Evolutionary conservation across 2,113 vertebrate genomes (phyloP), one percentile per base, ranked within the genome.

Genomic region (Podarcis cretensis): DNA sequence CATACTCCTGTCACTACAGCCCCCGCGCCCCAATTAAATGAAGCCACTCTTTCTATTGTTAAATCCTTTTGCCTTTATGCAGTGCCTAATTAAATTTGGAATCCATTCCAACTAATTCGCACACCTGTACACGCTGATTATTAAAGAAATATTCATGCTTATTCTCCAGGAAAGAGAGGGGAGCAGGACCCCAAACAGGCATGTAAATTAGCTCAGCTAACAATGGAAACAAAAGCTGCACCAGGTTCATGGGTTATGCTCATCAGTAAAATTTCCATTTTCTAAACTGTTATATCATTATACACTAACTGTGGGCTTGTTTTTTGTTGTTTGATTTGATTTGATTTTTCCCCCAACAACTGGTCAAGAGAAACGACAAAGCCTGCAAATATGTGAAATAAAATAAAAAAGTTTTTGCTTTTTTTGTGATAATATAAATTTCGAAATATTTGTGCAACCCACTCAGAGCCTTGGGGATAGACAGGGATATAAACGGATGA

Each of bases 21-120:
- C 13, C 32, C 30, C 23, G 20, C 43, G 20, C 7, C 2, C n/a
- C 73, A 48, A 76, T 86, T 83, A 82, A 77, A 54, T 37, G 43
- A 37, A 16, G 14, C 21, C 35, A 5, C 35, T 77, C 81, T 82
- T 76, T 82, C 73, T 71, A 57, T 86, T 76, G 79, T 83, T 71
- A 71, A 54, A 20, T 25, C 48, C 13, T 78, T 69, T 25, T 59
- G 65, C 35, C 30, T 87, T 78, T 89, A 68, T 57, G 63, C 68
- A 69, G 40, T 2, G 16, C 23, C 75, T 89, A 83, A 89, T 89
- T 88, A 83, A 68, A 88, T 68, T 77, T 68, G 68, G 81, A 57
- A 54, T 78, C 40, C 21, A 57, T 40, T 78, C 48, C 35, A 74
- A 87, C 54, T 77, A 68, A 40, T 78, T 89, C 65, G 43, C 63